Base-by-base conservation (phyloP, 1,140 invertebrate species). In the Halictus rubicundus region DNA sequence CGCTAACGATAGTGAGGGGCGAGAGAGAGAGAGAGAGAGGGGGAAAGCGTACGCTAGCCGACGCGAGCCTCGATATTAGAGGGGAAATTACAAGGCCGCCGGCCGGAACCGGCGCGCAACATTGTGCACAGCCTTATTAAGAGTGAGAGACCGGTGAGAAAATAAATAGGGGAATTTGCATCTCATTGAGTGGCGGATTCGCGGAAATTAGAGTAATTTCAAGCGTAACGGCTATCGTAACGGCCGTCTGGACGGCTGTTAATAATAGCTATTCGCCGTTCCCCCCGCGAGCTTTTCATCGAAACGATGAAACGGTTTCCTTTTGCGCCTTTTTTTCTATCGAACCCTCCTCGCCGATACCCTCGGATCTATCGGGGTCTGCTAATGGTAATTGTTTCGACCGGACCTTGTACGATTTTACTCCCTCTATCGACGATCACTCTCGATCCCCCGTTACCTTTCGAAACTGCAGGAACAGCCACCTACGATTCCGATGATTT, bases 181-280 rank as follows among this genome's bases (percentile, higher is more conserved):
- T 79, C 70, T 73, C 77, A 65, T 73, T 23, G 39, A 7, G n/a
- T 21, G 27, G 7, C 27, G 46, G 42, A 71, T 71, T 79, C 77
- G 60, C 57, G 49, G 70, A 79, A 79, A 79, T 65, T 65, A 49
- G 77, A 79, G 68, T 73, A 73, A 79, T 73, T 79, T 79, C 52
- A 39, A 73, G 77, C 68, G 54, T 63, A 4, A 16, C 37, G 59
- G 59, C 42, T 39, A 71, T 78, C 68, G 68, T 78, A 71, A 78
- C 75, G 68, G 14, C 75, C 68, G 42, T 52, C 75, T 25, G 32
- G 12, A 46, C 49, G 59, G 42, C 59, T 71, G 68, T 63, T 78
- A 78, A 78, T 78, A 71, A 71, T 78, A 71, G 75, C 32, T 63
- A 78, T 78, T 78, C 70, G 70, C 32, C 37, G 42, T n/a, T 49